These are phyloP conservation scores for Acleris laterana DNA, from an alignment of 2,888 invertebrate genomes.

Conservation along the genomic window DNA sequence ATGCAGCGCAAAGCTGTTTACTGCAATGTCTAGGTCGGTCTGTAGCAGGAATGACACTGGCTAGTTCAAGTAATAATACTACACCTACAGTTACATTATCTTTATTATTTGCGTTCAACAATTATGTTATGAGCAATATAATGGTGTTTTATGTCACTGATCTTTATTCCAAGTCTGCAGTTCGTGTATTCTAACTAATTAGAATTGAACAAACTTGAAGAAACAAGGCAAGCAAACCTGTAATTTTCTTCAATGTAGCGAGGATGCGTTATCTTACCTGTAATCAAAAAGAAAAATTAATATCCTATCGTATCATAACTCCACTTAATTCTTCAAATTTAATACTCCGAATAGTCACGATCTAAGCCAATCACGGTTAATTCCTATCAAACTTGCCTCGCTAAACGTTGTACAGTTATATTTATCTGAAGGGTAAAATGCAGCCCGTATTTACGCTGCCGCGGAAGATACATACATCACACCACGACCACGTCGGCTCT, in stretches of 20 bases:
- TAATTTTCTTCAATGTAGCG: background rate
- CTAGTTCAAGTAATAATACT: background rate
- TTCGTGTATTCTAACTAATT: too few relatives aligned
- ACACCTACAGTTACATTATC: background rate
- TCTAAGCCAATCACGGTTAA: conserved; percentile 26
- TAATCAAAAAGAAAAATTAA: conserved; percentile 10
- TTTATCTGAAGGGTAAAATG: conserved; percentile 36
- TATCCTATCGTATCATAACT: background rate
- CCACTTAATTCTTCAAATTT: conserved; percentile 5
- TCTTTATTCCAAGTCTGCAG: too few relatives aligned
- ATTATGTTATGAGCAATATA: background rate
- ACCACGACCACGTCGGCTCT: conserved; percentile 54
- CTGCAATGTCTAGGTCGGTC: conserved; percentile 43
- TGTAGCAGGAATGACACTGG: conserved; percentile 31
- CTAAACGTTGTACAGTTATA: conserved; percentile 34
- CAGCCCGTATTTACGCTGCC: conserved; percentile 35
- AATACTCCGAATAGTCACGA: conserved; percentile 21
- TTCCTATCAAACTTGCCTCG: conserved; percentile 21
- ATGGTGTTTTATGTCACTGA: too few relatives aligned
- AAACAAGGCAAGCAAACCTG: background rate
- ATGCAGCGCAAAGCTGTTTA: conserved; percentile 50
- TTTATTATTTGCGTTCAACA: background rate
- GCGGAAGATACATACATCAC: conserved; percentile 36
- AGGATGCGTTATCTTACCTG: conserved; percentile 14
- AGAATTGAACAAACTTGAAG: background rate